These are phyloP conservation scores for Drosophila eugracilis DNA, from an alignment of 1,140 invertebrate genomes.

Conservation along the genomic window DNA sequence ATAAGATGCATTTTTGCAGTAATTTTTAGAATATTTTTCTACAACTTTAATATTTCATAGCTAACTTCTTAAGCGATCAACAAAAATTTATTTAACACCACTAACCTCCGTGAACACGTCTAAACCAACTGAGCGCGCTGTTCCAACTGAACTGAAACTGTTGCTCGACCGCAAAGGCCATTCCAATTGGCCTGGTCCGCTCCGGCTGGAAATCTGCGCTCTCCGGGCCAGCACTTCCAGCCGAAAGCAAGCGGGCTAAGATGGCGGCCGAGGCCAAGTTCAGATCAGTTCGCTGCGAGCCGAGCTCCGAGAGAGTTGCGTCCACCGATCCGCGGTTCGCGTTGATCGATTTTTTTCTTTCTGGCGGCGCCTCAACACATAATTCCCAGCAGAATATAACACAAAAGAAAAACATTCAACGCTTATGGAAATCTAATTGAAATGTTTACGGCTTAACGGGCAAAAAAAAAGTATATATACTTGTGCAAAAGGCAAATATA, in stretches of 20 bases:
- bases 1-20: too few species aligned
- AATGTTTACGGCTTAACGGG: conserved; percentile 61
- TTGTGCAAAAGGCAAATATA: conserved; percentile 16
- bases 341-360: conserved; percentile 20
- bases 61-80: background rate
- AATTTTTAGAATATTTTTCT: too few species aligned
- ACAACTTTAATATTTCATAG: too few species aligned
- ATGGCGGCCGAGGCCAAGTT: conserved; percentile 84
- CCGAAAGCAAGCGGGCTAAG: conserved; percentile 61
- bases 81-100: too few species aligned
- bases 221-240: conserved; percentile 39
- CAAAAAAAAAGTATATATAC: conserved; percentile 11
- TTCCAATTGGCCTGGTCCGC: conserved; percentile 47
- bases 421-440: conserved; percentile 59
- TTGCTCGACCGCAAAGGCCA: conserved; percentile 4
- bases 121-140: conserved; percentile 54
- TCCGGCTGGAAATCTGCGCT: conserved; percentile 42
- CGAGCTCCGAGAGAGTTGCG: conserved; percentile 76
- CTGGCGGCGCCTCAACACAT: conserved; percentile 54
- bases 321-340: conserved; percentile 34
- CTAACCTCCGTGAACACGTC: conserved; percentile 68
- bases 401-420: conserved; percentile 29
- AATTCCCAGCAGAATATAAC: conserved; percentile 34
- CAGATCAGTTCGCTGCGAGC: conserved; percentile 75
- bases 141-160: conserved; percentile 76